A percentile compares a stretch with the other conserved stretches of the same genome.
Conservation (phyloP, 2,797 vertebrate species). For the Spinus pinus region DNA sequence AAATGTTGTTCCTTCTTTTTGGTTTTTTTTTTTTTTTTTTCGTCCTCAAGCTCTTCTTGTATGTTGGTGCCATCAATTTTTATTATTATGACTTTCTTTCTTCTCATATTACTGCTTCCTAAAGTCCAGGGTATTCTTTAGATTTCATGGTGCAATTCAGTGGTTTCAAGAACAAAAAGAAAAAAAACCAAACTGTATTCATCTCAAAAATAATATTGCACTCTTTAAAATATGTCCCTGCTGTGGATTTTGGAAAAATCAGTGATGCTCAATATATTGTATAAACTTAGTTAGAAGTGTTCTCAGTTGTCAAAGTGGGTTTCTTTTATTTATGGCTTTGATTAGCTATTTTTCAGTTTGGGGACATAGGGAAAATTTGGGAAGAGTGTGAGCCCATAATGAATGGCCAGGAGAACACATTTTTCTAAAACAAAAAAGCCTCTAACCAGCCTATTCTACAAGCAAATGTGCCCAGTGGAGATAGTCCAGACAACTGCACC, state of each 20-base stretch:
- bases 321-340: constrained; percentile 25
- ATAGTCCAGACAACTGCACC: constrained; percentile 58
- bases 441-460: constrained; percentile 16
- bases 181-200: background rate
- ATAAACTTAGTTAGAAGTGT: background rate
- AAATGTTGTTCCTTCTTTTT: background rate
- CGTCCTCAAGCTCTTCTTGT: background rate
- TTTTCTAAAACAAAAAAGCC: constrained; percentile 57
- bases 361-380: constrained; percentile 25
- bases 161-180: background rate
- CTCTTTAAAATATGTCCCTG: background rate
- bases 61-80: background rate
- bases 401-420: constrained; percentile 57
- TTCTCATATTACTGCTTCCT: background rate
- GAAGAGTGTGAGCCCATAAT: constrained; percentile 68
- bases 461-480: constrained; percentile 65
- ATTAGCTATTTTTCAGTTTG: constrained; percentile 48
- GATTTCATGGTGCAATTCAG: background rate
- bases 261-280: background rate
- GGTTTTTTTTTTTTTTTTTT: background rate
- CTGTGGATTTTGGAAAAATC: background rate
- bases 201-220: background rate
- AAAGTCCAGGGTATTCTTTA: background rate
- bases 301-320: background rate
- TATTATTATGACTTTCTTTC: background rate